Percentiles rank a stretch among this genome's conserved stretches.
Conservation (phyloP, 2,797 vertebrate genomes). For the Notamacropus eugenii region DNA sequence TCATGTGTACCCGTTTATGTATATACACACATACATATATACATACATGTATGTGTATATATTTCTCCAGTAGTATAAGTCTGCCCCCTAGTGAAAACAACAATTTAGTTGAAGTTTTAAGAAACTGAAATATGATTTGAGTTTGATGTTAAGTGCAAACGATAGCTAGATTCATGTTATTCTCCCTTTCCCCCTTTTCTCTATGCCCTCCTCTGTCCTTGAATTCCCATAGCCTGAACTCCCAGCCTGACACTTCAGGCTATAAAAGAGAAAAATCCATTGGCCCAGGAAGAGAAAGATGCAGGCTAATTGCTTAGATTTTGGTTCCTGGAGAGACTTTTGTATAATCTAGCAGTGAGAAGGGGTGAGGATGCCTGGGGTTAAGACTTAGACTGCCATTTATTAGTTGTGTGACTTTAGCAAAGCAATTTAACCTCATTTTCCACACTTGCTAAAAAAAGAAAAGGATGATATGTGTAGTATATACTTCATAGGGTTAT, state of each 20-base stretch:
- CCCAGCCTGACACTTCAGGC: neutral
- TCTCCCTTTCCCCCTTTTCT: neutral
- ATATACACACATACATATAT: too few relatives aligned
- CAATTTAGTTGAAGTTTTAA: neutral
- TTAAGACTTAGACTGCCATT: neutral
- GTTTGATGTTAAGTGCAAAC: neutral
- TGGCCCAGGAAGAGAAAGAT: neutral
- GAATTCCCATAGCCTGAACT: neutral
- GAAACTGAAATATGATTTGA: neutral
- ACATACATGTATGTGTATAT: too few relatives aligned
- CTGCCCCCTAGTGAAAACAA: neutral
- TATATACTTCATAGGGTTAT: neutral
- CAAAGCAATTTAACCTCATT: neutral
- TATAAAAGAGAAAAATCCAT: neutral
- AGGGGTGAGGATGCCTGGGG: neutral
- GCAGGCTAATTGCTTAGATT: neutral
- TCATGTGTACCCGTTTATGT: rapidly evolving
- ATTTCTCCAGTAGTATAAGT: neutral
- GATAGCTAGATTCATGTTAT: neutral
- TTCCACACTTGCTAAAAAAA: neutral
- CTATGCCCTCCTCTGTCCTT: neutral
- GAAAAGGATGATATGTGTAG: neutral
- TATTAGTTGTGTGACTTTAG: neutral
- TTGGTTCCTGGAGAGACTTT: neutral
- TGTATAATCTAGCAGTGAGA: neutral